Evolutionary conservation across 2,113 vertebrate genomes (phyloP), one percentile per base, ranked within the genome.

Genomic region (Motacilla tschutschensis): DNA sequence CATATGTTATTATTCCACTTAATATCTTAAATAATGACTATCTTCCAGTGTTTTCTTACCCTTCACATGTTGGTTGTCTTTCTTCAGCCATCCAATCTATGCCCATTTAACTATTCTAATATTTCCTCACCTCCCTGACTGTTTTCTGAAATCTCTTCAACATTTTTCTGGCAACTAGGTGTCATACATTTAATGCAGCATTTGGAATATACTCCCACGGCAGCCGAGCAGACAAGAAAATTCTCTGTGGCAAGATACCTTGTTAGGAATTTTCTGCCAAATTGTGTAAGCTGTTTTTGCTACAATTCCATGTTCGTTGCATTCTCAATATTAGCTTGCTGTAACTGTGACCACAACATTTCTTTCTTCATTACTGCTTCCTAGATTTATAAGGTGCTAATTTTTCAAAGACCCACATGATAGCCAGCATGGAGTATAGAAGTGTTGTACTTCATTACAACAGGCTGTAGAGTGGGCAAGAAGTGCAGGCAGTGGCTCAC

Each of bases 351-450:
- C 44, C 3, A 28, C 41, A 63, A 38, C 6, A 31, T 28, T 48
- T 71, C 16, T 63, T 70, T 51, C 41, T 44, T 48, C 10, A 20
- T 33, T 54, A 73, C 24, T 36, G 2, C 7, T 64, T 83, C 53
- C 48, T n/a, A 67, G 26, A 69, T 82, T 80, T 59, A 36, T 66
- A 50, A 74, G 16, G 7, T 33, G 9, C n/a, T 80, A 82, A 64
- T 67, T 64, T n/a, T 77, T 6, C 31, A n/a, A 73, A 63, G 54
- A 73, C 6, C 2, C 7, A 20, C 14, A 22, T 2, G 1, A 29
- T n/a, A 12, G 7, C 33, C 18, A 33, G 7, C 8, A 41, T 7
- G 0, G 0, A 43, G 16, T 41, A 18, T 5, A 28, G 47, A 65
- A 33, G 2, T 33, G 25, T 28, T 51, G 20, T 6, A 17, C 7